Conservation (phyloP, 1,140 invertebrate species). For the Geopemphigus sp. region DNA sequence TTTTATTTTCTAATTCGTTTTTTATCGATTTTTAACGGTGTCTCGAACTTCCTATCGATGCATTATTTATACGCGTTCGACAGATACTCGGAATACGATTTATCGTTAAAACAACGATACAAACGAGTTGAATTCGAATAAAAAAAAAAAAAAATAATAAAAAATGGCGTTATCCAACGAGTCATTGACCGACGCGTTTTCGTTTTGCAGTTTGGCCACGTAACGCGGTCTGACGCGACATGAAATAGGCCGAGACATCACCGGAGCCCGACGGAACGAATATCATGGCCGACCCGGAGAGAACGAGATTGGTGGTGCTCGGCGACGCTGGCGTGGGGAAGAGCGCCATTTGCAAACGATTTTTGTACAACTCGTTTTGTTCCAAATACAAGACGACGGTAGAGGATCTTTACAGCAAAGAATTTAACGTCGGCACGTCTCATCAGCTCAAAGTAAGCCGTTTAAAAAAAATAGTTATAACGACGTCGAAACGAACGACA, state of each 20-base stretch:
- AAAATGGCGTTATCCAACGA: no score
- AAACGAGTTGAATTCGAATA: no score
- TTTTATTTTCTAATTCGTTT: no score
- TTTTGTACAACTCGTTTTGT: conserved; percentile 80
- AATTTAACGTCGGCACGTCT: conserved; percentile 75
- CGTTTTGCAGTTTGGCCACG: neutral
- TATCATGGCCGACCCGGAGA: conserved; percentile 70
- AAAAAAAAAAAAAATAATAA: no score
- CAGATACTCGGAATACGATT: no score
- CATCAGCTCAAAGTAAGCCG: conserved; percentile 67
- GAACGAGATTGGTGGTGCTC: conserved; percentile 79
- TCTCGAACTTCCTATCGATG: no score
- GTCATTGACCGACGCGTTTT: neutral
- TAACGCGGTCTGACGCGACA: neutral
- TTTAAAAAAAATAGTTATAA: no score
- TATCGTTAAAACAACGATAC: no score
- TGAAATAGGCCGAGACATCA: conserved; percentile 35
- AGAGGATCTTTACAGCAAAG: conserved; percentile 83
- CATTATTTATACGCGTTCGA: no score
- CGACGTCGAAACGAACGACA: no score
- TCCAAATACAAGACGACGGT: conserved; percentile 85
- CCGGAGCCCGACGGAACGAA: neutral
- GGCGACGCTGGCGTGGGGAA: conserved; percentile 83
- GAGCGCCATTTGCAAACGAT: conserved; percentile 80
- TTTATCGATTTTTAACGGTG: no score